These are phyloP conservation scores for Clarias platycephalus DNA, from an alignment of 2,797 vertebrate species.

Conservation along the genomic window DNA sequence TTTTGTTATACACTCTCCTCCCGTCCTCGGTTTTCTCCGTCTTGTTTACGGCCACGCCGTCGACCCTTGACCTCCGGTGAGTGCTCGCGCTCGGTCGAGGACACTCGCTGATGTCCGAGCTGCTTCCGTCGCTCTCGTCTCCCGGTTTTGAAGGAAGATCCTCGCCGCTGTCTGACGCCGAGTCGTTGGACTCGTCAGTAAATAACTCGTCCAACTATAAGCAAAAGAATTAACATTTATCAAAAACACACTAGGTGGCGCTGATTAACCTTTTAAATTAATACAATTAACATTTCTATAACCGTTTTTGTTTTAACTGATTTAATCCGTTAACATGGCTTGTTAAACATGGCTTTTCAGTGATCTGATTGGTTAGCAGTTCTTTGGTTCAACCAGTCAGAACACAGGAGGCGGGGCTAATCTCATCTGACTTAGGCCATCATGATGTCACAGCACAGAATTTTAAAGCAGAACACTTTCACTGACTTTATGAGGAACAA, in stretches of 20 bases:
- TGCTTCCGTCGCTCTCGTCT: conserved; percentile 10
- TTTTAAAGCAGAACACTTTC: not conserved
- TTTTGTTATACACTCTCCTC: conserved; percentile 54
- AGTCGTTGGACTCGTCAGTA: conserved; percentile 37
- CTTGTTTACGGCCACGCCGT: conserved; percentile 25
- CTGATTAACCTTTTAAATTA: not conserved
- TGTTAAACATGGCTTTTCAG: not conserved
- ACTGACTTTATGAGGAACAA: not conserved
- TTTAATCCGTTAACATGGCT: not conserved
- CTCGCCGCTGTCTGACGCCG: conserved; percentile 38
- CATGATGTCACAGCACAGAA: not conserved
- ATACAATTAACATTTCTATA: not conserved
- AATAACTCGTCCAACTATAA: conserved; percentile 42
- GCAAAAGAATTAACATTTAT: not conserved
- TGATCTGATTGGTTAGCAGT: not conserved
- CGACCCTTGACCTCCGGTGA: not conserved
- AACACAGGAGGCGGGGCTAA: not conserved
- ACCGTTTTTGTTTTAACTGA: not conserved
- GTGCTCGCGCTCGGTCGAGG: conserved; percentile 5
- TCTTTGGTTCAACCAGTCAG: not conserved
- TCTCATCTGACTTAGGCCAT: too few relatives aligned
- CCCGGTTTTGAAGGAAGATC: conserved; percentile 34
- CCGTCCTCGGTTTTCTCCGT: conserved; percentile 48
- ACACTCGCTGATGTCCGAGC: conserved; percentile 11
- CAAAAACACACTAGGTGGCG: not conserved